Evolutionary conservation across 1,140 invertebrate genomes (phyloP).

Genomic region (Apis florea): DNA sequence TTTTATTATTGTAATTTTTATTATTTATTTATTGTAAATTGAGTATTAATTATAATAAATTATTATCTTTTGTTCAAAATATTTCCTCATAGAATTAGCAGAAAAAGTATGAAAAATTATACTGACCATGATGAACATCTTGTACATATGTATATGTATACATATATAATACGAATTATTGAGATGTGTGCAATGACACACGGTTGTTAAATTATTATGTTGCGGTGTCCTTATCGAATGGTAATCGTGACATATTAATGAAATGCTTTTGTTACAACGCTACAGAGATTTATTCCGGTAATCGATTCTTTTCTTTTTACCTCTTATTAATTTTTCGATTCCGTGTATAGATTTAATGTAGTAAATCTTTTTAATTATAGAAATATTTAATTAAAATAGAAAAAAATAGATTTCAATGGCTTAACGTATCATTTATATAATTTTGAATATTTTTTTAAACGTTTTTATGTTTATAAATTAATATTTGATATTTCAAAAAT

Average conservation of each 20-base stretch:
- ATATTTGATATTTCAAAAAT: neutral
- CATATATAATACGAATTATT: conserved; percentile 64
- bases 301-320: conserved; percentile 44
- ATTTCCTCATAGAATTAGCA: too few species aligned
- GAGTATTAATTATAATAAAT: too few species aligned
- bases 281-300: conserved; percentile 40
- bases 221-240: conserved; percentile 30
- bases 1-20: too few species aligned
- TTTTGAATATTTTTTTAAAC: too few species aligned
- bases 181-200: conserved; percentile 46
- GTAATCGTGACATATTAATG: conserved; percentile 29
- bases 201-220: conserved; percentile 59
- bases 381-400: neutral
- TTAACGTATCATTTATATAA: neutral
- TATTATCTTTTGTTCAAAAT: too few species aligned
- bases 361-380: neutral
- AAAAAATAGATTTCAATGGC: neutral
- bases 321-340: neutral
- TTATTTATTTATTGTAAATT: too few species aligned
- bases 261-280: conserved; percentile 24
- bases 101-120: too few species aligned
- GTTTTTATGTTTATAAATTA: neutral
- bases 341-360: conserved; percentile 59
- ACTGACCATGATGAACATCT: too few species aligned
- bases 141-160: conserved; percentile 43